These are phyloP conservation scores for Spermophilus dauricus DNA, from an alignment of 2,113 vertebrate genomes.

Conservation along the genomic window DNA sequence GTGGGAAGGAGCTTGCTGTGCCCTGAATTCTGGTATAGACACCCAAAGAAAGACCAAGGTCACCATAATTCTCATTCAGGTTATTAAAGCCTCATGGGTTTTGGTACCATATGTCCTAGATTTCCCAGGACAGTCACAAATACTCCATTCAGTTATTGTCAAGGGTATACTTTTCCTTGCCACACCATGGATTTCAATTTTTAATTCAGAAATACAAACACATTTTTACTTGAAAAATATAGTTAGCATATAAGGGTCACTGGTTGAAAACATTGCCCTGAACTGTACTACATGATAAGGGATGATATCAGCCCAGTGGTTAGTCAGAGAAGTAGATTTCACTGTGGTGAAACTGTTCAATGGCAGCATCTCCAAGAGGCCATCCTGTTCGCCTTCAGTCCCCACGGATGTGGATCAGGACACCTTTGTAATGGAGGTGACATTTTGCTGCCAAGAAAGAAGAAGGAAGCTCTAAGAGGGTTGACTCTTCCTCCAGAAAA, in stretches of 20 bases:
- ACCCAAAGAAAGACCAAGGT: slow-evolving; percentile 64
- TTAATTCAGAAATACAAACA: slow-evolving; percentile 44
- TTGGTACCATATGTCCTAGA: slow-evolving; percentile 60
- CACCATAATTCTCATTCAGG: slow-evolving; percentile 35
- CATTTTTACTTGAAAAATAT: slow-evolving; percentile 53
- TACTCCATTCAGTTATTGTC: slow-evolving; percentile 59
- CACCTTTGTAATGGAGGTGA: neutral
- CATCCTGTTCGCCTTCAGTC: neutral
- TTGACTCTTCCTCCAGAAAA: neutral
- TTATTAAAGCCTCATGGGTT: slow-evolving; percentile 61
- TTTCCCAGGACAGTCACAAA: slow-evolving; percentile 67
- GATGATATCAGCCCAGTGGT: neutral
- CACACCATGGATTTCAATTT: neutral
- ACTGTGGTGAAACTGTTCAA: neutral
- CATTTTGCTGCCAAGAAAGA: neutral
- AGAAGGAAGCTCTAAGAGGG: neutral
- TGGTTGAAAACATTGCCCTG: slow-evolving; percentile 3
- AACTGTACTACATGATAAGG: neutral
- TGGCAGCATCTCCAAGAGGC: neutral
- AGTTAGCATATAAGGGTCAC: neutral
- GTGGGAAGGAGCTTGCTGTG: neutral
- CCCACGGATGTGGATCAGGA: neutral
- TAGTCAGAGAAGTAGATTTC: neutral
- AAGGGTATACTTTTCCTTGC: neutral
- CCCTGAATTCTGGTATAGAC: slow-evolving; percentile 4